Evolutionary conservation across 1,140 invertebrate genomes (phyloP).

Genomic region (Homarus americanus): DNA sequence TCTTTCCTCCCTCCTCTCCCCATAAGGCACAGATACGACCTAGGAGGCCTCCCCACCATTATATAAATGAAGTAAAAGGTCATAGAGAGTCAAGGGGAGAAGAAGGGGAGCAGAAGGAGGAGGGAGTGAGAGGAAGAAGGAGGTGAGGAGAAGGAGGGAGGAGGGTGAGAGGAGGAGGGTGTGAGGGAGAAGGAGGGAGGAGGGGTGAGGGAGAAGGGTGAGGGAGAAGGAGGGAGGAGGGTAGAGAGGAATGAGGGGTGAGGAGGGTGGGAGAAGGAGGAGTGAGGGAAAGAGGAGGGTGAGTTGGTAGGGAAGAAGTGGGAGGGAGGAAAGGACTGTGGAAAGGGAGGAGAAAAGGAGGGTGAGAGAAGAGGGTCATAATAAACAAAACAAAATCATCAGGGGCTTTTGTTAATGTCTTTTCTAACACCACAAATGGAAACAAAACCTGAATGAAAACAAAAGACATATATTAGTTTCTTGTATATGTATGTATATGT

Average conservation of each 20-base stretch:
- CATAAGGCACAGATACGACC: conserved; percentile 18
- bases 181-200: too few species aligned
- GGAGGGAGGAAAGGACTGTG: too few species aligned
- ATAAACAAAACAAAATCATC: conserved; percentile 60
- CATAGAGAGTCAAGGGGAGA: neutral
- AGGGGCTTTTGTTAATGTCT: conserved; percentile 17
- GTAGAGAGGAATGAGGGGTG: too few species aligned
- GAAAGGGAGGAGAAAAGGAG: too few species aligned
- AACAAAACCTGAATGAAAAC: neutral
- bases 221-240: too few species aligned
- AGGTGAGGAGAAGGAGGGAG: neutral
- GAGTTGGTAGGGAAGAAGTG: too few species aligned
- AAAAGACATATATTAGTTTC: too few species aligned
- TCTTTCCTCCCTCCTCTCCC: neutral
- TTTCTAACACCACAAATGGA: neutral
- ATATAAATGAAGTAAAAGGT: conserved; percentile 11
- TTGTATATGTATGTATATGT: too few species aligned
- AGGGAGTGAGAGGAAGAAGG: neutral
- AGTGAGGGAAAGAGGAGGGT: too few species aligned
- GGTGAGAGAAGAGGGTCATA: neutral
- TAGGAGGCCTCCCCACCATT: conserved; percentile 22
- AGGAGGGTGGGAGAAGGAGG: neutral
- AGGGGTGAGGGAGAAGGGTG: too few species aligned
- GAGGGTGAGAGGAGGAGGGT: too few species aligned
- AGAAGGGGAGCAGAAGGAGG: too few species aligned